phyloP scores from a whole-genome alignment of 2,797 vertebrate species.

The Pangasius krempfi region DNA sequence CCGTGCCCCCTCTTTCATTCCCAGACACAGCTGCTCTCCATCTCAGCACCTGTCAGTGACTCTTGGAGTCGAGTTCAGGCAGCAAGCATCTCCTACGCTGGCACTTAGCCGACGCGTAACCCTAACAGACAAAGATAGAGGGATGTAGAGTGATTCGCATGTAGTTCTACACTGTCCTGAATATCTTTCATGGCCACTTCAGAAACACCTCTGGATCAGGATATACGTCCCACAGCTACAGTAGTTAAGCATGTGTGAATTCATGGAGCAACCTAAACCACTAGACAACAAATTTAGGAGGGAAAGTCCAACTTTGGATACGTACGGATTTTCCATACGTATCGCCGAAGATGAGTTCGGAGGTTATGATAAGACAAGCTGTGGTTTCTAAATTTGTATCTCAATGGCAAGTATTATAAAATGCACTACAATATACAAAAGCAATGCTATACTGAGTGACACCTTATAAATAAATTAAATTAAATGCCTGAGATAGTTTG shows the following conservation, averaged over 20 bases:
- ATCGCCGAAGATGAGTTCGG: not conserved
- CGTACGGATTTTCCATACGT: not conserved
- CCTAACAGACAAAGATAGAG: conserved; percentile 41
- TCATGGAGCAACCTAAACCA: not conserved
- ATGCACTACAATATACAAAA: not conserved
- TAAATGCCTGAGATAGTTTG: not conserved
- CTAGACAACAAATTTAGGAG: not conserved
- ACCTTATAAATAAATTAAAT: not conserved
- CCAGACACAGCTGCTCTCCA: conserved; percentile 73
- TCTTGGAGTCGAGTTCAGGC: conserved; percentile 74
- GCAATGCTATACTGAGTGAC: not conserved
- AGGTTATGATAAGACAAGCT: not conserved
- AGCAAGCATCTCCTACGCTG: conserved; percentile 60
- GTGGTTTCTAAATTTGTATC: not conserved
- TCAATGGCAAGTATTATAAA: not conserved
- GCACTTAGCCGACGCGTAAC: conserved; percentile 62
- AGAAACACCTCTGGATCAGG: conserved; percentile 23
- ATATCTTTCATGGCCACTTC: not conserved
- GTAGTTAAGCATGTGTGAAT: not conserved
- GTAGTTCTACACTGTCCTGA: not conserved
- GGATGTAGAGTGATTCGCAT: conserved; percentile 7
- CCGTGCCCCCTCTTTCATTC: conserved; percentile 61
- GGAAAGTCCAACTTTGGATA: not conserved
- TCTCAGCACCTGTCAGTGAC: conserved; percentile 75
- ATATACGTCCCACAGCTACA: not conserved